These are phyloP conservation scores for Drosophila bunnanda DNA, from an alignment of 2,888 invertebrate genomes.

Conservation along the genomic window DNA sequence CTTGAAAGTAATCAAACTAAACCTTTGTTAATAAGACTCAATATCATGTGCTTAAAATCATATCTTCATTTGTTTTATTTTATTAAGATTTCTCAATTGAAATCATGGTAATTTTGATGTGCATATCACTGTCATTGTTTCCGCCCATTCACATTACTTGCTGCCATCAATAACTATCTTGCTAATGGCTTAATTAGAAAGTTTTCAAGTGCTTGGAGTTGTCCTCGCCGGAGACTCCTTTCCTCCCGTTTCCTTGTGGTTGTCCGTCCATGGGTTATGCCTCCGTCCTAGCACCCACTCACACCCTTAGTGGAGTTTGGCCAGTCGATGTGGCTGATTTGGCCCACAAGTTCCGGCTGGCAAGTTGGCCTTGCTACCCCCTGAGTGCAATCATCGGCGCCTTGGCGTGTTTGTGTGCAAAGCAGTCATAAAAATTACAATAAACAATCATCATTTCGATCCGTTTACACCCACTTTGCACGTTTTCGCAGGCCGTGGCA, in stretches of 20 bases:
- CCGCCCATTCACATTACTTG: slow-evolving; percentile 27
- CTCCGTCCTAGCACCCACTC: slow-evolving; percentile 6
- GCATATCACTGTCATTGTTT: slow-evolving; percentile 21
- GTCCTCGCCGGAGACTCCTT: slow-evolving; percentile 37
- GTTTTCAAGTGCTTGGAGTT: slow-evolving; percentile 56
- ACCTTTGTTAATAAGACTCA: too few species aligned
- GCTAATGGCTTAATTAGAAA: slow-evolving; percentile 69
- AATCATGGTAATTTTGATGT: not conserved
- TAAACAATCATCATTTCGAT: slow-evolving; percentile 80
- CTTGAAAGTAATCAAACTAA: too few species aligned
- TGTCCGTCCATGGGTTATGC: not conserved
- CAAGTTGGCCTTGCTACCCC: slow-evolving; percentile 30
- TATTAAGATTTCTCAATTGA: not conserved
- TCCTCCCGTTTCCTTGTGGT: slow-evolving; percentile 5
- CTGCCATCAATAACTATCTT: slow-evolving; percentile 43
- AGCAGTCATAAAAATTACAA: slow-evolving; percentile 82
- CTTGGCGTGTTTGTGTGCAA: slow-evolving; percentile 82
- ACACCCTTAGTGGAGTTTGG: slow-evolving; percentile 15
- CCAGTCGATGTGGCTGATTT: slow-evolving; percentile 14
- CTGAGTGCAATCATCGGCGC: slow-evolving; percentile 74
- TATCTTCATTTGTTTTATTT: not conserved
- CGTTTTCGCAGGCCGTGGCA: slow-evolving; percentile 68
- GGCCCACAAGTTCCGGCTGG: slow-evolving; percentile 33
- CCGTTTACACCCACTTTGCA: slow-evolving; percentile 82
- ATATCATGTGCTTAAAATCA: not conserved